Base-by-base conservation (phyloP, 2,113 vertebrate species). In the Anolis sagrei region DNA sequence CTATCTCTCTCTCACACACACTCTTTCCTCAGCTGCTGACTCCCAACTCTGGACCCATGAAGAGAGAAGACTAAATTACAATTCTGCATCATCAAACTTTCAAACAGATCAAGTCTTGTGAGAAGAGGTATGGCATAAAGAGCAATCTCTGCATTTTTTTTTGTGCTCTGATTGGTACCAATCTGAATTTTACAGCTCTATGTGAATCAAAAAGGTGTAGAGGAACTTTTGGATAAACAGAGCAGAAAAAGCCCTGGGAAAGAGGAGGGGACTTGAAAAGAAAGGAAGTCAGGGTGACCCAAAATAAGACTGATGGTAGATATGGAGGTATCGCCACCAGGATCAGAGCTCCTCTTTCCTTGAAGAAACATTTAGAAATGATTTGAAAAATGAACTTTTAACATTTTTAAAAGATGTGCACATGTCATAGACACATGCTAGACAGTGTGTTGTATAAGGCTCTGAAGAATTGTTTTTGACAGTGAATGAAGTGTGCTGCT, bases 151-250 rank as follows among this genome's bases (percentile, higher is more conserved):
- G 85, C n/a, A 23, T 19, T 82, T 90, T 64, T 19, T 32, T 79
- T 75, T 86, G 9, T 36, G 76, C 77, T 66, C 21, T 80, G 81
- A 85, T 3, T 1, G 0, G 7, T 86, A 74, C 69, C 32, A 78
- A 61, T 79, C 66, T 54, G 84, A 87, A 74, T 85, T 81, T 32
- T 89, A 74, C 66, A 93, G 79, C 10, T 83, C 73, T 79, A 75
- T 90, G 74, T 10, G 74, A 54, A n/a, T 85, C 34, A 84, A 62
- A 1, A 3, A 72, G 82, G 79, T 8, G 2, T 14, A 68, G 14
- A 82, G 78, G 62, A 66, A 66, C 62, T 6, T 66, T 66, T 66
- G 7, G 3, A 44, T 44, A 44, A 44, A 44, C 39, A 44, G 39
- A 11, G 18, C 18, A 14, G 18, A 58, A 13, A 18, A 13, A 58